These are phyloP conservation scores for Seladonia tumulorum DNA, from an alignment of 2,888 invertebrate genomes.

Conservation along the genomic window DNA sequence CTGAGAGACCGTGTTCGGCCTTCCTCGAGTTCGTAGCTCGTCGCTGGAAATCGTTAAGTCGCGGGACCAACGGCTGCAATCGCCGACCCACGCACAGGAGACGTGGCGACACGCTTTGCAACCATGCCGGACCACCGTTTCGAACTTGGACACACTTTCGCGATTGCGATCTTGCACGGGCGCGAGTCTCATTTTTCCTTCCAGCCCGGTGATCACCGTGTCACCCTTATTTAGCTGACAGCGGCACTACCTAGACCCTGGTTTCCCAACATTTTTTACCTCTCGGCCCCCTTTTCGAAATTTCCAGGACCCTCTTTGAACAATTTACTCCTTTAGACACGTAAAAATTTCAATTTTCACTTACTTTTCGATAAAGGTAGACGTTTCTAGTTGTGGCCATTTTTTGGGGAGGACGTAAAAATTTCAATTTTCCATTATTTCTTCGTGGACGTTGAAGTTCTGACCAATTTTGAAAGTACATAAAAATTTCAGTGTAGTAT, in stretches of 20 bases:
- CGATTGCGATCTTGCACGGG: conserved; percentile 16
- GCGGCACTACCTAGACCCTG: neutral
- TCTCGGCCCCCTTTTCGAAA: neutral
- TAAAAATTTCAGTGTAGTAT: too few species aligned
- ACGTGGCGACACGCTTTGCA: conserved; percentile 54
- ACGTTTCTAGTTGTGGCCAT: too few species aligned
- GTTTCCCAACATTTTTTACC: neutral
- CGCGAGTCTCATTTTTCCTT: neutral
- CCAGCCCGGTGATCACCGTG: conserved; percentile 12
- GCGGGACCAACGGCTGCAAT: conserved; percentile 55
- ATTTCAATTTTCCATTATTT: too few species aligned
- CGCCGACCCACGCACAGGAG: conserved; percentile 58
- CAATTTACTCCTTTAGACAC: neutral
- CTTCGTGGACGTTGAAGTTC: too few species aligned
- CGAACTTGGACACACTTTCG: conserved; percentile 25
- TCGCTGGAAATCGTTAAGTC: conserved; percentile 65
- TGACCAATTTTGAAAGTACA: too few species aligned
- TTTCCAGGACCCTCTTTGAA: neutral
- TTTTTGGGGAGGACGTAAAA: too few species aligned
- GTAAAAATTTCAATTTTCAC: too few species aligned
- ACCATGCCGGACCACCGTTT: conserved; percentile 50
- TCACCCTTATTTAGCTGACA: conserved; percentile 3
- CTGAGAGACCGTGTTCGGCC: conserved; percentile 25
- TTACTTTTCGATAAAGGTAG: too few species aligned
- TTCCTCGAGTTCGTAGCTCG: conserved; percentile 39